Evolutionary conservation across 1,140 invertebrate genomes (phyloP).

Genomic region (Bactericera cockerelli): DNA sequence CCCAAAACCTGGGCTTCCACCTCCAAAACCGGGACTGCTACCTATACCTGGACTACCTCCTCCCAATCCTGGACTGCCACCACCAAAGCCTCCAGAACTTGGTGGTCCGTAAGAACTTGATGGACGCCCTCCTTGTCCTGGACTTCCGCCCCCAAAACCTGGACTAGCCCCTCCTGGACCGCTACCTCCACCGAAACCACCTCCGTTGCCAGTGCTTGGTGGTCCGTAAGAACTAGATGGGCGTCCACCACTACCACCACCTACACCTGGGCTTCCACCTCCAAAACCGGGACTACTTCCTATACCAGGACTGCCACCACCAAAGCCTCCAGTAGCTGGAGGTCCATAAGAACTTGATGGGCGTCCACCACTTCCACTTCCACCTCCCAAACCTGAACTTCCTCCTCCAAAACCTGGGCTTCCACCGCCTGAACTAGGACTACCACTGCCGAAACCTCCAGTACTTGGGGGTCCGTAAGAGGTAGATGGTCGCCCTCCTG

Average conservation of each 20-base stretch:
- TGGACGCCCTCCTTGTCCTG: neutral
- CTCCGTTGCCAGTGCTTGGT: neutral
- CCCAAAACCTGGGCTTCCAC: neutral
- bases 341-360: constrained; percentile 4
- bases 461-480: constrained; percentile 4
- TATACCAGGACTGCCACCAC: neutral
- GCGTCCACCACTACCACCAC: neutral
- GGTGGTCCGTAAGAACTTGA: neutral
- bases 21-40: neutral
- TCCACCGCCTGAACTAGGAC: neutral
- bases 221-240: constrained; percentile 7
- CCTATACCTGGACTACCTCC: neutral
- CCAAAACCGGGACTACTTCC: neutral
- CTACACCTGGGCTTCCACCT: neutral
- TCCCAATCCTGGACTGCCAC: neutral
- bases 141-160: neutral
- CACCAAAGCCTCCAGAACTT: neutral
- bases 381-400: neutral
- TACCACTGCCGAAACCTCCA: constrained; percentile 1
- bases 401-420: neutral
- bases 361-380: neutral
- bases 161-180: neutral
- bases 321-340: neutral
- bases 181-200: neutral
- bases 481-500: neutral